Base-by-base conservation (phyloP, 2,113 vertebrate genomes). In the Alligator mississippiensis region DNA sequence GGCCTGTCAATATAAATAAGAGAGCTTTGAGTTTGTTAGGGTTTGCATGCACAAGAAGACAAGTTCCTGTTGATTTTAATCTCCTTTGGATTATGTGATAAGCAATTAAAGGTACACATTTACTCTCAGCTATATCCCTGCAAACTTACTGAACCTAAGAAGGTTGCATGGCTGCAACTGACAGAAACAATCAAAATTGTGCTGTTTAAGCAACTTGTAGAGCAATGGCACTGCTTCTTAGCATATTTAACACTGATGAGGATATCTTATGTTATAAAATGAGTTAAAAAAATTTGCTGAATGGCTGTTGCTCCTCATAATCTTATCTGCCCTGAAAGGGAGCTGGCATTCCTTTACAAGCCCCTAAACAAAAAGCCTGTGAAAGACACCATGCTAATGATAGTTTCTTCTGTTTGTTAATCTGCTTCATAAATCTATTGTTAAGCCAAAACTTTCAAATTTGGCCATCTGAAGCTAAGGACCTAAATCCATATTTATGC, bases 191-290 rank as follows among this genome's bases (percentile, higher is more conserved):
- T 86, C 80, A 79, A 89, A 95, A 97, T 97, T 97, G 97, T 96
- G 82, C 47, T 85, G 61, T 13, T 38, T 28, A 79, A 55, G 88
- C 22, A n/a, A 95, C 93, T 80, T 88, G 9, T 93, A 75, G 94
- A 87, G 75, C 63, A 83, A 47, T 47, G 93, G 77, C 77, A 80
- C 90, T 91, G 94, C 34, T 92, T 88, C 84, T 6, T 4, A 93
- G 86, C 96, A 90, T 60, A 47, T 47, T 47, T 94, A 93, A 88
- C 90, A 94, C 79, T 93, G 84, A 14, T 74, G 80, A 60, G 47
- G 15, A 62, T 38, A 82, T 2, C 91, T 98, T 54, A 70, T 62
- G 89, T 59, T 90, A 92, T 97, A 97, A 97, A 98, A 90, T 58
- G 72, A 90, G n/a, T 61, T 80, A 90, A 70, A 92, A 91, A 90